Percentiles rank a stretch among this genome's conserved stretches.
Conservation (phyloP, 2,888 invertebrate species). For the Temnothorax rugatulus region DNA sequence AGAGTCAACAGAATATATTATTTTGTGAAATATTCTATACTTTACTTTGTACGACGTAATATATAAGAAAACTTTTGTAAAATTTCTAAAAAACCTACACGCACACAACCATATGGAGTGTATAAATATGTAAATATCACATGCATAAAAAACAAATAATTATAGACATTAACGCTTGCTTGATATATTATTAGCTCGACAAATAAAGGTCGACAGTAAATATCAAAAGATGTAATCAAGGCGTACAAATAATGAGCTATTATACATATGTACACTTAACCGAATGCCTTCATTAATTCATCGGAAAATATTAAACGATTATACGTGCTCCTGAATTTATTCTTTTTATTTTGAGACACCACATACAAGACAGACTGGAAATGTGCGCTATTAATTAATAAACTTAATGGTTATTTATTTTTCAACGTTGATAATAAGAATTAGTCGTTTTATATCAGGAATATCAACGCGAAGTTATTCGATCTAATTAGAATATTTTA, state of each 20-base stretch:
- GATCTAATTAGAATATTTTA: not conserved
- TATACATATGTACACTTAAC: not conserved
- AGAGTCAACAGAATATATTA: not conserved
- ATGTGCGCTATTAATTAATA: not conserved
- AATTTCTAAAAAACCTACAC: not conserved
- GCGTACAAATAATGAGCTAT: not conserved
- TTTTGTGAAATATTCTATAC: not conserved
- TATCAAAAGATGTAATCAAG: not conserved
- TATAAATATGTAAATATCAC: slow-evolving; percentile 4
- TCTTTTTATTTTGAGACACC: not conserved
- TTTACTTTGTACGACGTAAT: not conserved
- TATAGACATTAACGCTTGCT: not conserved
- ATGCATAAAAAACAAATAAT: not conserved
- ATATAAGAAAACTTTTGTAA: not conserved
- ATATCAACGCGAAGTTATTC: not conserved
- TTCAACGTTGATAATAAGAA: not conserved
- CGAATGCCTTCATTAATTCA: not conserved
- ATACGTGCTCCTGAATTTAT: not conserved
- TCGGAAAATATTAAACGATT: not conserved
- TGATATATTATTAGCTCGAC: not conserved
- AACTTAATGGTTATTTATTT: not conserved
- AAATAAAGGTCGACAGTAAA: not conserved
- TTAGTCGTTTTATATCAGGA: not conserved
- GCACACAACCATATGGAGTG: not conserved
- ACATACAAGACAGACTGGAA: not conserved